Evolutionary conservation across 92 coral and sea anemone species (phyloP).

Genomic region (Parazoanthus swiftii): DNA sequence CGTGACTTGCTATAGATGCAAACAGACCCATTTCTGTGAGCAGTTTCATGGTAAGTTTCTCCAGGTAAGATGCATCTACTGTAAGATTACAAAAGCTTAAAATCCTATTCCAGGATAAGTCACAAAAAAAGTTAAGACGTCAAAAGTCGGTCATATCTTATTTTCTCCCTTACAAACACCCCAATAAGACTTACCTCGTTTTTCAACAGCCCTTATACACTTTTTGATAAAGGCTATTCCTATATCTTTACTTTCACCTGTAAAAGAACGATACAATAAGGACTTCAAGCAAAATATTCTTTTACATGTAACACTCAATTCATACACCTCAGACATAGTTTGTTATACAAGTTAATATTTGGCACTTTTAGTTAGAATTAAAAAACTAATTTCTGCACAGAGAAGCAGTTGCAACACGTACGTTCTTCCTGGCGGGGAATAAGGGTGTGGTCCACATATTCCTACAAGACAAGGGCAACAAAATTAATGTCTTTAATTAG

Average conservation of each 20-base stretch:
- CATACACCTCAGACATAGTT: too few relatives aligned
- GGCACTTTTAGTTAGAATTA: not conserved
- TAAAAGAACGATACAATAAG: not conserved
- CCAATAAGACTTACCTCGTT: constrained; percentile 64
- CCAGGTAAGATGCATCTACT: too few relatives aligned
- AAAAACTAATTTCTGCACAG: not conserved
- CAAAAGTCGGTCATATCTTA: too few relatives aligned
- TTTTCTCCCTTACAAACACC: not conserved
- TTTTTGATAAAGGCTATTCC: constrained; percentile 81
- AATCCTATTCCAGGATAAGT: too few relatives aligned
- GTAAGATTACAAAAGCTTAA: too few relatives aligned
- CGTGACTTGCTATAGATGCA: too few relatives aligned
- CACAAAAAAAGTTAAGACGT: too few relatives aligned
- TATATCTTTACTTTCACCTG: constrained; percentile 70
- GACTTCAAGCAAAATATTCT: too few relatives aligned
- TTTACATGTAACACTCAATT: too few relatives aligned
- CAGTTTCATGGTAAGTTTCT: too few relatives aligned
- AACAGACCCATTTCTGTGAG: too few relatives aligned
- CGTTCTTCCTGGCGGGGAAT: constrained; percentile 44
- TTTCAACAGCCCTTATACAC: constrained; percentile 88
- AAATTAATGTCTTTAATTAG: not conserved
- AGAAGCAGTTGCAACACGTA: not conserved
- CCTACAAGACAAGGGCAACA: not conserved
- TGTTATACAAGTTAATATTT: too few relatives aligned
- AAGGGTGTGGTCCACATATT: constrained; percentile 25